phyloP scores from a whole-genome alignment of 2,888 invertebrate species.

The Mythimna pallens region DNA sequence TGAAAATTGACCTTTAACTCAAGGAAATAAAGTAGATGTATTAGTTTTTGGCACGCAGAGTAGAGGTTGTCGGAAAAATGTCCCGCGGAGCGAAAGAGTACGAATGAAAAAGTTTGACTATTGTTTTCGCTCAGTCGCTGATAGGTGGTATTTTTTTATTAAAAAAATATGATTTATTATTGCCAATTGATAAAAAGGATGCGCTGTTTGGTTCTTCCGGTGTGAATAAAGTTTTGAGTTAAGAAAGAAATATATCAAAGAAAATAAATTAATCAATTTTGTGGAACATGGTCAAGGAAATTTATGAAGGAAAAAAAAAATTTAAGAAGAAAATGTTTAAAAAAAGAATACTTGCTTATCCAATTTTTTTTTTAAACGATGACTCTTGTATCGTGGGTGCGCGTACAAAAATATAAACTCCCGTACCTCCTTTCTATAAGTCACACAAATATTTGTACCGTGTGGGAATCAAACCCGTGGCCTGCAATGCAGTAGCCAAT shows the following conservation, averaged over 20 bases:
- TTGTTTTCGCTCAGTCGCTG: constrained; percentile 75
- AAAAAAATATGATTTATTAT: constrained; percentile 74
- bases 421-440: no score
- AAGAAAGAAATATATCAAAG: background rate
- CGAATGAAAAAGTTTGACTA: constrained; percentile 62
- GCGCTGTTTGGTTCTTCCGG: constrained; percentile 70
- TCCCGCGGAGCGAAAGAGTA: constrained; percentile 74
- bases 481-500: no score
- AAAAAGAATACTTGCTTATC: no score
- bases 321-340: no score
- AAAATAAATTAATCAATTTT: background rate
- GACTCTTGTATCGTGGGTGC: no score
- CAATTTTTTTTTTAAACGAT: no score
- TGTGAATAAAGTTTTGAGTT: constrained; percentile 45
- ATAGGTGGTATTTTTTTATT: constrained; percentile 74
- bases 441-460: no score
- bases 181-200: constrained; percentile 62
- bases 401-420: no score
- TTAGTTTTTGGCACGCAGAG: background rate
- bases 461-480: no score
- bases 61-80: constrained; percentile 29
- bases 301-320: no score
- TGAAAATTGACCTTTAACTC: background rate
- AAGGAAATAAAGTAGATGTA: background rate
- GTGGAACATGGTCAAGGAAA: background rate